Percentiles rank a stretch among this genome's conserved stretches.
These are phyloP conservation scores for Chlamydotis undulata DNA, from an alignment of 2,113 vertebrate species.

Conservation along the genomic window DNA sequence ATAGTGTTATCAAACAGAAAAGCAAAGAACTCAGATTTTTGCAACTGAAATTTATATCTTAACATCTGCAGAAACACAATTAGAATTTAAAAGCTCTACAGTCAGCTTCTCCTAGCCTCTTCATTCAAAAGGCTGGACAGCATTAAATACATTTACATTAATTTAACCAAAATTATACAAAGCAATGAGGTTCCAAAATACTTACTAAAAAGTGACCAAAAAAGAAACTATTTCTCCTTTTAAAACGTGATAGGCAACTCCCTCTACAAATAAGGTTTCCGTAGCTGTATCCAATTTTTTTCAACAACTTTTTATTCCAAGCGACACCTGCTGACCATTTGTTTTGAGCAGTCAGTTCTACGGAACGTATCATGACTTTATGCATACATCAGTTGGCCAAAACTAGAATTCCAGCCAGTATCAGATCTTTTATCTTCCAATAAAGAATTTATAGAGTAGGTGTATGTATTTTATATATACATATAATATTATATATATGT, in stretches of 20 bases:
- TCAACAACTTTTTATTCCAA: neutral
- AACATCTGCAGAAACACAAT: neutral
- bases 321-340: neutral
- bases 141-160: neutral
- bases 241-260: neutral
- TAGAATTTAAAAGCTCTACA: neutral
- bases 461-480: neutral
- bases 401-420: neutral
- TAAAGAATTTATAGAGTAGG: neutral
- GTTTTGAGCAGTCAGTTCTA: neutral
- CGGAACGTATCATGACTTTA: neutral
- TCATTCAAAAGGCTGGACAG: neutral
- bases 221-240: neutral
- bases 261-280: neutral
- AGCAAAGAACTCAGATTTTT: neutral
- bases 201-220: neutral
- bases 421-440: neutral
- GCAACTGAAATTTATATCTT: neutral
- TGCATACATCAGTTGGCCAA: neutral
- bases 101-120: neutral
- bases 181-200: neutral
- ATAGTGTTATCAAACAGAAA: neutral
- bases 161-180: neutral
- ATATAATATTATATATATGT: neutral
- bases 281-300: neutral